phyloP scores from a whole-genome alignment of 2,113 vertebrate genomes.

The Xenopus tropicalis region UCB_Xtro_10.0 CM004451.2:77662501-77663000 shows the following conservation, averaged over 20 bases:
- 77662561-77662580: no score
- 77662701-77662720: background rate
- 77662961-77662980: conserved; percentile 31
- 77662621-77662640: no score
- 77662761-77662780: conserved; percentile 1
- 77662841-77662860: conserved; percentile 18
- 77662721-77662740: conserved; percentile 11
- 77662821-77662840: conserved; percentile 7
- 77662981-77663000: conserved; percentile 37
- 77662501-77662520: no score
- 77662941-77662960: conserved; percentile 31
- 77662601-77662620: no score
- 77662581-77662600: no score
- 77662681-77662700: background rate
- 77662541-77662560: no score
- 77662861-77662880: conserved; percentile 42
- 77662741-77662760: background rate
- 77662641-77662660: background rate
- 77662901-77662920: conserved; percentile 34
- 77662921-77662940: conserved; percentile 41
- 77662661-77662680: background rate
- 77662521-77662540: no score
- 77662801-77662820: background rate
- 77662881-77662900: conserved; percentile 35
- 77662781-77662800: conserved; percentile 9